Conservation (phyloP, 2,797 vertebrate genomes). For the Anniella stebbinsi region DNA sequence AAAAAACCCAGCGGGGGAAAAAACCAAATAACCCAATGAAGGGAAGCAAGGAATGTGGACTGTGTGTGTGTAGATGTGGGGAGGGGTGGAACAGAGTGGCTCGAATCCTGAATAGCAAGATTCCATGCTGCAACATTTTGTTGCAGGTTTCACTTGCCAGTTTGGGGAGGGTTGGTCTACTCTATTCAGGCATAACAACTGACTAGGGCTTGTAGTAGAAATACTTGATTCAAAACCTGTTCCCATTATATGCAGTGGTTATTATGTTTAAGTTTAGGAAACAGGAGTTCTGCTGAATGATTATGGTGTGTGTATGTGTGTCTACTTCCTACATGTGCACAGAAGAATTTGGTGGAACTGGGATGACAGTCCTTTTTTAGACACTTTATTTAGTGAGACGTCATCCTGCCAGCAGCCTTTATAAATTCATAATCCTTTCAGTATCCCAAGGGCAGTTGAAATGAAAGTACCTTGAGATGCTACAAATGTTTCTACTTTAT, state of each 20-base stretch:
- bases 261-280: not conserved
- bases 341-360: slow-evolving; percentile 14
- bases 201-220: not conserved
- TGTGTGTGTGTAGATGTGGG: no score
- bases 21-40: no score
- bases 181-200: no score
- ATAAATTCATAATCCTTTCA: slow-evolving; percentile 34
- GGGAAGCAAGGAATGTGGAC: no score
- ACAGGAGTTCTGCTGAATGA: no score
- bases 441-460: slow-evolving; percentile 33
- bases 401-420: slow-evolving; percentile 54
- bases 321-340: not conserved
- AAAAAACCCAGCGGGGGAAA: no score
- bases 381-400: slow-evolving; percentile 28
- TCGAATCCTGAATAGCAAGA: no score
- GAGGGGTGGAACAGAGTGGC: no score
- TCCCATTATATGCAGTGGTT: not conserved
- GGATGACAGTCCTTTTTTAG: slow-evolving; percentile 36
- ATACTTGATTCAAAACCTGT: not conserved
- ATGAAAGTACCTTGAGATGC: slow-evolving; percentile 44
- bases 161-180: no score
- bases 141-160: no score
- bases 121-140: no score
- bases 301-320: no score
- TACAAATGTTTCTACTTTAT: slow-evolving; percentile 42